phyloP scores from a whole-genome alignment of 2,797 vertebrate genomes.

The Leptoclinus maculatus region DNA sequence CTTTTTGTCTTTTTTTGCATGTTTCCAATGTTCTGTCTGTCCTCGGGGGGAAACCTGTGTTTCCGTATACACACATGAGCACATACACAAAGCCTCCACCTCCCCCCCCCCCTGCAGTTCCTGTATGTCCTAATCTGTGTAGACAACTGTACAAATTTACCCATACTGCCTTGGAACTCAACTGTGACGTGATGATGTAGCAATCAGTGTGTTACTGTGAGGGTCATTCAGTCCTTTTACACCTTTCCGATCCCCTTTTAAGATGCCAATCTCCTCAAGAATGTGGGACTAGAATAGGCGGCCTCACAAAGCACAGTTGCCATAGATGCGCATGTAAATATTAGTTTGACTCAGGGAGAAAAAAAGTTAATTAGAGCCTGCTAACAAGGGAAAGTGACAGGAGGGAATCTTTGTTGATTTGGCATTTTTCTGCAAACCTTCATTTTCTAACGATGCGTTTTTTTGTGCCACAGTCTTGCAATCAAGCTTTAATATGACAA shows the following conservation, averaged over 20 bases:
- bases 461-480: slow-evolving; percentile 38
- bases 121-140: slow-evolving; percentile 82
- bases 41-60: slow-evolving; percentile 52
- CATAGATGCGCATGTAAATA: slow-evolving; percentile 86
- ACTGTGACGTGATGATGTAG: slow-evolving; percentile 82
- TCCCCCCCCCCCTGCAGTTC: slow-evolving; percentile 60
- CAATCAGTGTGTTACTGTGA: slow-evolving; percentile 84
- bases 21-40: slow-evolving; percentile 54
- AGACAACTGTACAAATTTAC: slow-evolving; percentile 84
- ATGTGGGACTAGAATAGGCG: slow-evolving; percentile 77
- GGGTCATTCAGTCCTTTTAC: slow-evolving; percentile 81
- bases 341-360: slow-evolving; percentile 75
- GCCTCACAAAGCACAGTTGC: slow-evolving; percentile 82
- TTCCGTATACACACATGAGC: slow-evolving; percentile 45
- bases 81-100: slow-evolving; percentile 45
- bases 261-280: slow-evolving; percentile 84
- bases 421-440: slow-evolving; percentile 65
- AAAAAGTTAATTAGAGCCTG: slow-evolving; percentile 76
- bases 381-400: slow-evolving; percentile 76
- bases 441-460: slow-evolving; percentile 56
- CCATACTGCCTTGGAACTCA: slow-evolving; percentile 80
- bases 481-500: slow-evolving; percentile 46
- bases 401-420: slow-evolving; percentile 72
- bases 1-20: slow-evolving; percentile 5
- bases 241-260: slow-evolving; percentile 83